A percentile compares a stretch with the other conserved stretches of the same genome.
Conservation (phyloP, 2,113 vertebrate genomes). For the Andinoacara biseriatus region DNA sequence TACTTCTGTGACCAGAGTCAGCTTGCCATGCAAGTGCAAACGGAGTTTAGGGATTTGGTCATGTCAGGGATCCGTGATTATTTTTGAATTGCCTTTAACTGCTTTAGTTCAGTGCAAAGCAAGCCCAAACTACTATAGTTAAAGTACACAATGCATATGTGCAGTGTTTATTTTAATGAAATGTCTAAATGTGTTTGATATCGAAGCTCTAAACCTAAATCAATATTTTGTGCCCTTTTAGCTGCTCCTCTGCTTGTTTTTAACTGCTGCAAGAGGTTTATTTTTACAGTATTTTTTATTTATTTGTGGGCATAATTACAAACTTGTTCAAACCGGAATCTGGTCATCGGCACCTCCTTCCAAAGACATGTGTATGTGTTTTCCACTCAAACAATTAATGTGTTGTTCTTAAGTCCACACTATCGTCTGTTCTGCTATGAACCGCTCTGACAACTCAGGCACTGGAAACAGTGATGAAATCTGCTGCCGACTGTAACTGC, state of each 20-base stretch:
- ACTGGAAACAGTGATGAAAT: no score
- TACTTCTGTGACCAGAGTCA: background rate
- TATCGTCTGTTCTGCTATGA: background rate
- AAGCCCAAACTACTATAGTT: background rate
- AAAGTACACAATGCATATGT: accelerated
- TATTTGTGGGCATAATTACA: background rate
- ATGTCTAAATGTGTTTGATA: background rate
- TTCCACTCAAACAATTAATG: background rate
- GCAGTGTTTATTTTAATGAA: background rate
- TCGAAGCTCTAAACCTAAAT: background rate
- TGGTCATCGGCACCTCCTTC: background rate
- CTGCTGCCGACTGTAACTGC: accelerated
- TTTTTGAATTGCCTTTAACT: no score
- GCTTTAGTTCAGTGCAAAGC: background rate
- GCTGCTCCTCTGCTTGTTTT: background rate
- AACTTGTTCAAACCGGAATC: background rate
- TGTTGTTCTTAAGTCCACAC: background rate
- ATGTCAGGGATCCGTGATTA: no score
- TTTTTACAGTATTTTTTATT: background rate
- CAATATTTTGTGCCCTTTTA: background rate
- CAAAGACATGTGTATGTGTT: background rate
- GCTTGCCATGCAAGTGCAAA: no score
- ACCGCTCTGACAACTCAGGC: background rate
- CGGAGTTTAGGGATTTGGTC: no score
- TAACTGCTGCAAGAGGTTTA: background rate